Evolutionary conservation across 1,140 invertebrate species (phyloP), one percentile per base, ranked within the genome.

Genomic region (Drosophila chauvacae): DNA sequence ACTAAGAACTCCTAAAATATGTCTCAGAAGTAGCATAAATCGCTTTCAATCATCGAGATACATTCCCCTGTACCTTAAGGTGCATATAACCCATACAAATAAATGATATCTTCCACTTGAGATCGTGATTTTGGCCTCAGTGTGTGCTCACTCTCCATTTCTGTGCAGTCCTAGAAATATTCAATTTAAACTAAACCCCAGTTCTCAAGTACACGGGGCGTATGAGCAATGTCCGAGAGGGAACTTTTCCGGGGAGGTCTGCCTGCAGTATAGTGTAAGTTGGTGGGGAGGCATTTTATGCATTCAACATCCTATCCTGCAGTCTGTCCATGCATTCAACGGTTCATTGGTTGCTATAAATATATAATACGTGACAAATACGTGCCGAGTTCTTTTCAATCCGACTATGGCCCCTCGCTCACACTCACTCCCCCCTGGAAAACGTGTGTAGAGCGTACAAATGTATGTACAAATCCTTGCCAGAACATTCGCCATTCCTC

Each of bases 311-410:
- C 37, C 72, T 76, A 77, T 68, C 59, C 45, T 68, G 72, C 45
- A 69, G 70, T 66, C 47, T 66, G 76, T 78, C 68, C 84, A 80
- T 90, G 84, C 85, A 90, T 88, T 88, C 84, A 90, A 87, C 81
- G 84, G 84, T 87, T 87, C 84, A 88, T 88, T 88, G 84, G 80
- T 90, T 90, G 85, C 85, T 90, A 88, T 88, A 88, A 88, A 88
- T 88, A 88, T 88, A 88, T 88, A 88, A 88, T 88, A 88, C 84
- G 84, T 88, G 84, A 88, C 85, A 88, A 88, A 88, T 88, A 88
- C 84, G 84, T 88, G 84, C 85, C 86, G 84, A 88, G 85, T 85
- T 88, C 84, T 81, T 85, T 88, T 87, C 84, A 87, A 87, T 87
- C 81, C 84, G 64, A 61, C 45, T 42, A 23, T 30, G 13, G 18